These are phyloP conservation scores for Enteromius mattozi DNA, from an alignment of 2,797 vertebrate species.

Conservation along the genomic window DNA sequence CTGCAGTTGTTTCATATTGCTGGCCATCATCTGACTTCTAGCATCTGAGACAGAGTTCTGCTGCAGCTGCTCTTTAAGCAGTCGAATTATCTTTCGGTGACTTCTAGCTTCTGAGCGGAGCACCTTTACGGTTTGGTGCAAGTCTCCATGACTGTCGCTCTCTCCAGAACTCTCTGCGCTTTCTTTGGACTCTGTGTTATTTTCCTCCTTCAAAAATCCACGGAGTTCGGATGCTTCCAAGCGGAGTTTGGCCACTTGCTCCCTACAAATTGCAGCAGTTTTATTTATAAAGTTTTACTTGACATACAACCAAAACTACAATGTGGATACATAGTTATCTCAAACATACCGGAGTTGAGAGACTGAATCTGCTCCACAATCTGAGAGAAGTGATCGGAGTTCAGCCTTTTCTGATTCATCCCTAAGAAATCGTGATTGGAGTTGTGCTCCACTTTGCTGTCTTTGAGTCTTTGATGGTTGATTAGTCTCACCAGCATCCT, in stretches of 20 bases:
- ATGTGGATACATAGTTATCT: not conserved
- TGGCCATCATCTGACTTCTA: constrained; percentile 52
- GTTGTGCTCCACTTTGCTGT: not conserved
- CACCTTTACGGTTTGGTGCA: constrained; percentile 75
- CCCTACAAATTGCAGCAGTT: constrained; percentile 66
- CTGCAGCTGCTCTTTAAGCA: constrained; percentile 72
- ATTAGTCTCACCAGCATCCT: constrained; percentile 25
- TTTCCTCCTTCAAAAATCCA: constrained; percentile 76
- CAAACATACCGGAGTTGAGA: constrained; percentile 79
- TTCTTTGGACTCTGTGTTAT: constrained; percentile 73
- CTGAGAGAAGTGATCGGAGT: constrained; percentile 73
- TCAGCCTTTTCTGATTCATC: constrained; percentile 64
- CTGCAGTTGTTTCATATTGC: constrained; percentile 64
- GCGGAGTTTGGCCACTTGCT: constrained; percentile 69
- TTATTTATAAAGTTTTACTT: not conserved
- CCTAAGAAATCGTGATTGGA: not conserved
- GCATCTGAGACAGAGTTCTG: constrained; percentile 60
- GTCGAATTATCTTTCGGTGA: constrained; percentile 70
- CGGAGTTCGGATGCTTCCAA: constrained; percentile 71
- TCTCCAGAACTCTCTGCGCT: constrained; percentile 76
- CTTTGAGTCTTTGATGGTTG: constrained; percentile 6
- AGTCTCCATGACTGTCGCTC: constrained; percentile 76
- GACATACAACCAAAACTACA: not conserved
- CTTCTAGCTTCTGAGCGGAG: constrained; percentile 74
- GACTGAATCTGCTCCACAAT: constrained; percentile 74